These are phyloP conservation scores for Sternarchorhynchus goeldii DNA, from an alignment of 2,797 vertebrate species.

Conservation along the genomic window DNA sequence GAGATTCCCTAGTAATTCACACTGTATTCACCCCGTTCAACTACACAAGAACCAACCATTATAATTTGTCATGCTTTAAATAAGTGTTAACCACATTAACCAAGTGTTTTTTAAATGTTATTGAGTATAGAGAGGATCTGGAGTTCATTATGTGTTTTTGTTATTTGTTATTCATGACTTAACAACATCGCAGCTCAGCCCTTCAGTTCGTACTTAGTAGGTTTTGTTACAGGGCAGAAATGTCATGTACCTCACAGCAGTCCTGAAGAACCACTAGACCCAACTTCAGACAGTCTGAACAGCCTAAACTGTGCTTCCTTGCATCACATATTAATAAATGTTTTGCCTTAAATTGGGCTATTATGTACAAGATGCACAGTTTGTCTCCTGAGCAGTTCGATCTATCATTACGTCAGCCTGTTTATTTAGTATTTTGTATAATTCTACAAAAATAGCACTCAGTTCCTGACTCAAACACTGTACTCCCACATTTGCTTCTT, in stretches of 20 bases:
- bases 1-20: not conserved
- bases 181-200: no score
- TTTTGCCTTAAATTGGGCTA: not conserved
- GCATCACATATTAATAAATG: not conserved
- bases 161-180: no score
- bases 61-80: not conserved
- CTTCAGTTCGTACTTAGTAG: no score
- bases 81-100: not conserved
- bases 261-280: not conserved
- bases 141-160: not conserved
- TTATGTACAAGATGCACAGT: not conserved
- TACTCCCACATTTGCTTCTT: not conserved
- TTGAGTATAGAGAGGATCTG: not conserved
- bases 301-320: not conserved
- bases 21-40: not conserved
- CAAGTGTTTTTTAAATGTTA: not conserved
- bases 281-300: not conserved
- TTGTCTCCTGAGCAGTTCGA: not conserved
- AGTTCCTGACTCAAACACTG: not conserved
- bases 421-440: slow-evolving; percentile 1
- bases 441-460: not conserved
- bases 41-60: not conserved
- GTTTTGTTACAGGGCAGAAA: no score
- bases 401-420: not conserved
- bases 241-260: no score